These are phyloP conservation scores for Sebastes trivittatus DNA, from an alignment of 2,797 vertebrate genomes.

Conservation along the genomic window DNA sequence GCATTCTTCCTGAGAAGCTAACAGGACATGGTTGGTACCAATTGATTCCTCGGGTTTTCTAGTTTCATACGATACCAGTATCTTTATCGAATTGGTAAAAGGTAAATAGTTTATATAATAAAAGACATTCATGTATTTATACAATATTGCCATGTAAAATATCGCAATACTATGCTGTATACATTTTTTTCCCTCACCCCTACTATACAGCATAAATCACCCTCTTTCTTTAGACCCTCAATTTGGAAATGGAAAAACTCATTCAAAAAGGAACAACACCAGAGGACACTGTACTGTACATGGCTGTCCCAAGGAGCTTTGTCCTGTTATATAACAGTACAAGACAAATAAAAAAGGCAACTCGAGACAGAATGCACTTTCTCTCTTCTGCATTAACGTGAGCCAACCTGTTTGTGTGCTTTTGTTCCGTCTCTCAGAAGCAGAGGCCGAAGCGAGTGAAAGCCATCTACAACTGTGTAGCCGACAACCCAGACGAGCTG, in stretches of 20 bases:
- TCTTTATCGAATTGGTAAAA: too few species aligned
- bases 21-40: too few species aligned
- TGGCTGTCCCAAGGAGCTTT: neutral
- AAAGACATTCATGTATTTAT: too few species aligned
- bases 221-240: neutral
- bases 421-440: conserved; percentile 80
- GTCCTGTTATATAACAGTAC: neutral
- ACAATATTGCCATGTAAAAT: too few species aligned
- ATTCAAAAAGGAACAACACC: neutral
- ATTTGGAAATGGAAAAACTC: neutral
- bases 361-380: neutral
- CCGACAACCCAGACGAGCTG: conserved; percentile 97
- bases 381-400: neutral
- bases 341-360: neutral
- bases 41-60: too few species aligned
- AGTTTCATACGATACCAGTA: too few species aligned
- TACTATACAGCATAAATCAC: neutral
- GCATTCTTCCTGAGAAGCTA: too few species aligned
- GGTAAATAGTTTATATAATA: too few species aligned
- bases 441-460: conserved; percentile 95
- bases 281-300: neutral
- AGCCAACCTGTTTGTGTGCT: neutral
- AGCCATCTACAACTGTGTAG: conserved; percentile 95
- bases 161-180: too few species aligned
- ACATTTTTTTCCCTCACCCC: too few species aligned